Evolutionary conservation across 2,888 invertebrate species (phyloP), one percentile per base, ranked within the genome.

Genomic region (Agonopterix alstromeriana): DNA sequence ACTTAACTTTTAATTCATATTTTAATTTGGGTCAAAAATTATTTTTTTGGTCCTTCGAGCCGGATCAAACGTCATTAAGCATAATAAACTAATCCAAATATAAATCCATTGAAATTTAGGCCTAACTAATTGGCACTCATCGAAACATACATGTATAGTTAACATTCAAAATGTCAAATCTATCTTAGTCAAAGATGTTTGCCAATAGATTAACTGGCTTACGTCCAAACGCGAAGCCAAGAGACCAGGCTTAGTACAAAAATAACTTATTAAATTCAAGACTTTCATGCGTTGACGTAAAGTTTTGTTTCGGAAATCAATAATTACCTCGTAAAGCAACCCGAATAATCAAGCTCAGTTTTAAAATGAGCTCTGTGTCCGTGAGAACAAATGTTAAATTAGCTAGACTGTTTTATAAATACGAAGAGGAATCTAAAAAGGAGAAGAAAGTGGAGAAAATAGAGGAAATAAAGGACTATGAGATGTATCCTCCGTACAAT

Each of bases 401-500:
- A 35, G 77, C 83, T 1, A 78, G 77, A 57, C 58, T 87, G 5
- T 78, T 86, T 53, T 86, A 86, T 65, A 88, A 88, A 71, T 88
- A 88, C 52, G 63, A 67, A 11, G 81, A 82, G 10, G 73, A 78
- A 47, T 57, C 63, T 0, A 66, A 67, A 46, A 57, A 59, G 46
- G 52, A 63, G 45, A 46, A 50, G 4, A 47, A 54, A 42, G 57
- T 56, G 38, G 60, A 68, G 50, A 59, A 64, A 3, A 76, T 77
- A 45, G 78, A 85, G 11, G 60, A 68, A 51, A 59, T 64, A 3
- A 76, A 77, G 45, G 78, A 85, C 11, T 77, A 79, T 47, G 87
- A 89, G 50, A 73, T 82, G 0, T 90, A 90, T 56, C 85, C 90
- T 0, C 92, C 92, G 0, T 91, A 89, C 73, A 93, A 94, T 62